phyloP scores from a whole-genome alignment of 2,113 vertebrate species.

The Oryzias javanicus region DNA sequence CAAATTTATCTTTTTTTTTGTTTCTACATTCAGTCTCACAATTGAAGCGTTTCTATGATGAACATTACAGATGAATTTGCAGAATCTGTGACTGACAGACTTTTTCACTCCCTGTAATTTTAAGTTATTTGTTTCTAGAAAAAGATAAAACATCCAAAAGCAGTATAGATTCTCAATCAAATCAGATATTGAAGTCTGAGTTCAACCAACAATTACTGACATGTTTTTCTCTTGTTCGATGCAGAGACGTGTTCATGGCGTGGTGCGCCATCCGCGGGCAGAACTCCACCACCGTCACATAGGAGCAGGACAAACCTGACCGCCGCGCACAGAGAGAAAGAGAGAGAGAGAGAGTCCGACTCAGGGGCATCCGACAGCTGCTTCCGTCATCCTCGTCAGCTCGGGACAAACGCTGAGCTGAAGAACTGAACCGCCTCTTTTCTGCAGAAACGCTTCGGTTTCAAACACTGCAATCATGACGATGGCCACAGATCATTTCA shows the following conservation, averaged over 20 bases:
- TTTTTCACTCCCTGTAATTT: too few relatives aligned
- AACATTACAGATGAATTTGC: too few relatives aligned
- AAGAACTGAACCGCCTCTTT: too few relatives aligned
- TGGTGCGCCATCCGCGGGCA: conserved; percentile 79
- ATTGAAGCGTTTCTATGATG: too few relatives aligned
- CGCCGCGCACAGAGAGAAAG: background rate
- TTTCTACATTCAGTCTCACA: too few relatives aligned
- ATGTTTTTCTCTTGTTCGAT: background rate
- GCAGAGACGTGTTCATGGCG: conserved; percentile 80
- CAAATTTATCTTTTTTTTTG: too few relatives aligned
- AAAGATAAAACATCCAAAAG: too few relatives aligned
- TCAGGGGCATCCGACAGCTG: background rate
- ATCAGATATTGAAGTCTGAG: too few relatives aligned
- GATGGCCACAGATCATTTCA: conserved; percentile 27
- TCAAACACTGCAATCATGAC: background rate
- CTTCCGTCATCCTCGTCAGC: conserved; percentile 19
- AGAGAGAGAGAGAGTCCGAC: conserved; percentile 24
- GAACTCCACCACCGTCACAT: conserved; percentile 76
- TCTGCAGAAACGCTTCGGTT: background rate
- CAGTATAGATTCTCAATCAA: too few relatives aligned
- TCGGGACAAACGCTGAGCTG: background rate
- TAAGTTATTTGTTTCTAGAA: too few relatives aligned
- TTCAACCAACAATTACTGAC: too few relatives aligned
- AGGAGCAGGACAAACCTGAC: conserved; percentile 26
- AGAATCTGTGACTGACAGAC: too few relatives aligned